These are phyloP conservation scores for Microcebus lehilahytsara DNA, from an alignment of 2,113 vertebrate genomes.

Conservation along the genomic window DNA sequence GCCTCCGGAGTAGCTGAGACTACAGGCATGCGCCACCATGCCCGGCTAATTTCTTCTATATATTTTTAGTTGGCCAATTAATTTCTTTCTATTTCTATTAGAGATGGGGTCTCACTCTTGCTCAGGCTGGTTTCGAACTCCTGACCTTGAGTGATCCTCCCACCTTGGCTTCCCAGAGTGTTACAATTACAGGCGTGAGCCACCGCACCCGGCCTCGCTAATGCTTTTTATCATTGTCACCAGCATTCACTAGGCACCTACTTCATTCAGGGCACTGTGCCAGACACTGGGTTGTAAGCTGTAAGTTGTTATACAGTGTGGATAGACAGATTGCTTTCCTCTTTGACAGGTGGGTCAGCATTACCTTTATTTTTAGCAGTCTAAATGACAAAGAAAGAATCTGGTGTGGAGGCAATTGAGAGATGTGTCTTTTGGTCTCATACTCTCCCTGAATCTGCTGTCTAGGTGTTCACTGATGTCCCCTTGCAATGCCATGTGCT, in stretches of 20 bases:
- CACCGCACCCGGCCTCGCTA: not conserved
- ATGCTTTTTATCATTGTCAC: conserved; percentile 28
- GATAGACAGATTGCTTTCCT: not conserved
- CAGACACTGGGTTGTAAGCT: conserved; percentile 13
- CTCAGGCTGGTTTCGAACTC: no score
- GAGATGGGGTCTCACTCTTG: no score
- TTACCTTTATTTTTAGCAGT: conserved; percentile 8
- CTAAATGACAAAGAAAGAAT: conserved; percentile 5
- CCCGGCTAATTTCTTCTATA: no score
- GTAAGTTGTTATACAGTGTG: not conserved
- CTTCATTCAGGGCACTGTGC: not conserved
- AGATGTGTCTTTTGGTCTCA: not conserved
- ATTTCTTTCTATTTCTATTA: no score
- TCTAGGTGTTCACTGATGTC: not conserved
- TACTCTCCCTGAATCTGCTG: not conserved
- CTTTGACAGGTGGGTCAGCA: conserved; percentile 25
- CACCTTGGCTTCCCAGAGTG: no score
- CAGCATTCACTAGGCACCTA: conserved; percentile 21
- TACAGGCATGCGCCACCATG: no score
- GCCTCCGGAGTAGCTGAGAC: no score
- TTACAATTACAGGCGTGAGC: no score
- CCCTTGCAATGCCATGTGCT: not conserved
- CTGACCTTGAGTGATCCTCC: no score
- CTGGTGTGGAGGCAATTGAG: not conserved
- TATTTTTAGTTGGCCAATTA: no score